Evolutionary conservation across 2,797 vertebrate species (phyloP), one percentile per base, ranked within the genome.

Genomic region (Poecilia wingei): DNA sequence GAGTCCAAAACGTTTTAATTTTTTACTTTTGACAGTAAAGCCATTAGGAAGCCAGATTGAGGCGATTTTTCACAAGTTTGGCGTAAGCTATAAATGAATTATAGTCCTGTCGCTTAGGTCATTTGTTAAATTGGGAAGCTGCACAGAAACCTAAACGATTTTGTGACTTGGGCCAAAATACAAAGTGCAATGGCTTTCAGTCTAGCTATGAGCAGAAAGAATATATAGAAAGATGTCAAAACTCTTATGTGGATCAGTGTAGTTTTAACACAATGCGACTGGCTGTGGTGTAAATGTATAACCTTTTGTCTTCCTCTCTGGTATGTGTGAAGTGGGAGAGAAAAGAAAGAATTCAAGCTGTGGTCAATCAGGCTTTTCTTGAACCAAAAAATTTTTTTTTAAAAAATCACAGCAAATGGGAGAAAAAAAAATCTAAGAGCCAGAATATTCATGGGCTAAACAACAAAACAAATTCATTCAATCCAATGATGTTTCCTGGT

Each of bases 341-440:
- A 2, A 84, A 79, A 45, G 72, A 84, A 16, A 39, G 25, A 70
- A 86, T 77, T 84, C 76, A 81, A 90, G 85, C 84, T 73, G 87
- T 81, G 69, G 87, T 82, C 86, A 86, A 86, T 89, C 83, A 77
- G 64, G 46, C 4, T 39, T 86, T 84, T 84, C 77, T 91, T 90
- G 79, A 78, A 88, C 33, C 82, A 79, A 83, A 87, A 87, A 10
- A 39, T 31, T 31, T 31, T 31, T 31, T 31, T 31, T 31, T 31
- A 86, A 89, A 10, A 39, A 87, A 90, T 86, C 81, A 91, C 88
- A 93, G 87, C 90, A 93, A 92, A 90, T 86, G 76, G 2, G 45
- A 81, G 74, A 69, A 79, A 79, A 81, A 77, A 64, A 78, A 81
- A 36, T 39, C 69, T 72, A 77, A 46, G 70, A 77, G 68, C 45